Conservation (phyloP, 2,888 invertebrate species). For the Epirrita christyi region DNA sequence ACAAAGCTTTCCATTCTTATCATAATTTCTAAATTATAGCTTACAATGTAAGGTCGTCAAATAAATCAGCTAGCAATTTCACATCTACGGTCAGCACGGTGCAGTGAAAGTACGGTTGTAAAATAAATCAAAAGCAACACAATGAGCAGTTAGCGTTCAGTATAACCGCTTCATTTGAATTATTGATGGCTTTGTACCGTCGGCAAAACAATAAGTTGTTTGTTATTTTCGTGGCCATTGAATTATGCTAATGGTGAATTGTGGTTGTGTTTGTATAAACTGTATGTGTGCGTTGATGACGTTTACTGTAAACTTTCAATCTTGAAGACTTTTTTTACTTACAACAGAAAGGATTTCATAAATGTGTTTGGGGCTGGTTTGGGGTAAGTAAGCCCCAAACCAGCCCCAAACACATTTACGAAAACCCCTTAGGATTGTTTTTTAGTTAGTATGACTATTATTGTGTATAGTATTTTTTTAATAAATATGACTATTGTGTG, state of each 20-base stretch:
- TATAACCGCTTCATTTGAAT: conserved; percentile 70
- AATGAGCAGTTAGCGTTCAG: conserved; percentile 68
- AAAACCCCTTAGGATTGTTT: too few relatives aligned
- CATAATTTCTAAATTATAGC: conserved; percentile 27
- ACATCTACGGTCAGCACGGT: conserved; percentile 36
- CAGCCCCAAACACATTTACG: too few relatives aligned
- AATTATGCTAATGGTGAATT: conserved; percentile 31
- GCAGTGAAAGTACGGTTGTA: conserved; percentile 70
- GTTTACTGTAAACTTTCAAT: not conserved
- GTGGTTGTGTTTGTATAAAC: conserved; percentile 16
- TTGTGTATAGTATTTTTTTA: too few relatives aligned
- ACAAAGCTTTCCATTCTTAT: conserved; percentile 23
- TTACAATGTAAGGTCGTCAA: conserved; percentile 33
- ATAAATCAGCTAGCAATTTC: conserved; percentile 42
- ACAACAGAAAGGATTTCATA: too few relatives aligned
- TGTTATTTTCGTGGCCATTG: conserved; percentile 32
- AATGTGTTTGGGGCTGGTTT: too few relatives aligned
- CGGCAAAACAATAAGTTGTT: conserved; percentile 47
- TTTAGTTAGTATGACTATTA: too few relatives aligned
- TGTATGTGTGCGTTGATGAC: conserved; percentile 11
- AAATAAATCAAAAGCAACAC: conserved; percentile 73
- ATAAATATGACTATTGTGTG: too few relatives aligned
- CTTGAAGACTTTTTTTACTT: too few relatives aligned
- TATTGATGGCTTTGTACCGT: conserved; percentile 60
- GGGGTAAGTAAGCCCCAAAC: too few relatives aligned